Evolutionary conservation across 2,797 vertebrate species (phyloP), one percentile per base, ranked within the genome.

Genomic region (Centropyge bicolor): DNA sequence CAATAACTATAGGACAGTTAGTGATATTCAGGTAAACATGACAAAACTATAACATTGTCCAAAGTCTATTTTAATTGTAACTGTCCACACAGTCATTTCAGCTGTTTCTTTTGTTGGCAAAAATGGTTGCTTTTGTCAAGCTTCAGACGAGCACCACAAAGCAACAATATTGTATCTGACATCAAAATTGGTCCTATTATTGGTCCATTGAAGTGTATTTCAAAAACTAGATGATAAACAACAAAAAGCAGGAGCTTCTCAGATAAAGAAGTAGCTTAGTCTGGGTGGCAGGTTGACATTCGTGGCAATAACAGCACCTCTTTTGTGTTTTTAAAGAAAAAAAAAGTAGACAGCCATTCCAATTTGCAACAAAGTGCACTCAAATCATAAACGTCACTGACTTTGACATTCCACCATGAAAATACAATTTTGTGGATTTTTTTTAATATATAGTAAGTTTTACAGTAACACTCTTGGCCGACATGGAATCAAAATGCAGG

Each of bases 271-370:
- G 67, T 49, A 78, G 82, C 67, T 84, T 78, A 78, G 80, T 87
- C 76, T 68, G 78, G 61, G 68, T 68, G 83, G 51, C 82, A 70
- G 52, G 52, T 84, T 84, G 86, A 91, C 89, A 90, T 89, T 93
- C 86, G 78, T 86, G 82, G 83, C 62, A 70, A 27, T 83, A 85
- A 89, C 84, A 92, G 91, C 91, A 93, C 89, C 90, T 87, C 62
- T 82, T 80, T 84, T 80, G 65, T 72, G 55, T 84, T 64, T 62
- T 60, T 63, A 22, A 75, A 80, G 57, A 62, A 78, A 59, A 78
- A 78, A 59, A 78, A 86, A 57, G 40, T 16, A 27, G 17, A 82
- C 56, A 80, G 55, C n/a, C 55, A 59, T 62, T 62, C 31, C 59
- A 81, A 67, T 78, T 60, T 49, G 64, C 63, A 83, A 79, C n/a